Evolutionary conservation across 1,140 invertebrate genomes (phyloP), one percentile per base, ranked within the genome.

Genomic region (Drosophila pallidifrons): DNA sequence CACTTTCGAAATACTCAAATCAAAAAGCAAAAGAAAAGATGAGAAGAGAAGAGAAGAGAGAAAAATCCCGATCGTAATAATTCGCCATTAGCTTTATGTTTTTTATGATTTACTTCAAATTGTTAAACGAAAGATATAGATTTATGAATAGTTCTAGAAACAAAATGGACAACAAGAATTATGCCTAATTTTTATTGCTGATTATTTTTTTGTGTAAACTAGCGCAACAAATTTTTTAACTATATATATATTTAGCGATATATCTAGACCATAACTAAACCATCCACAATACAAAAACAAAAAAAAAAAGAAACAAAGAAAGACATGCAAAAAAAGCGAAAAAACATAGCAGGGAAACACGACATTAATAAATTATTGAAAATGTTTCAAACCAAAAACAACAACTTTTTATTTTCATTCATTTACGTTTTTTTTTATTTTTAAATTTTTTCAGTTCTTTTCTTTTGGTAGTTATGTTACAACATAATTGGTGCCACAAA

Each of bases 311-410:
- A 20, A 32, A 46, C n/a, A 25, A 46, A 35, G 32, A 25, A 46
- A 35, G 32, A 68, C 35, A 47, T n/a, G 6, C 20, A 58, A 46
- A 49, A 75, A 30, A 54, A 63, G 13, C 30, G 11, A 47, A 70
- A 63, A 38, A 41, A 52, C n/a, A 60, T 38, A 57, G 51, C 49
- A 54, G 28, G 28, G 25, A 72, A 47, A 61, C 25, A 61, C 55
- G 46, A 49, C 32, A 41, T 57, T 28, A 80, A 80, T 80, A 80
- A 80, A 80, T 80, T 80, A 78, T 80, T 77, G 78, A 80, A 80
- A 80, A 77, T 80, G 66, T 80, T 80, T 80, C 71, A 80, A 80
- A 66, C 78, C 78, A 80, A 77, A 79, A 67, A 75, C 65, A 77
- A 65, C 59, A 30, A 32, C 1, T 16, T 59, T 57, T 66, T 46